A percentile compares a stretch with the other conserved stretches of the same genome.
These are phyloP conservation scores for Dasysyrphus albostriatus DNA, from an alignment of 2,888 invertebrate species.

Conservation along the genomic window DNA sequence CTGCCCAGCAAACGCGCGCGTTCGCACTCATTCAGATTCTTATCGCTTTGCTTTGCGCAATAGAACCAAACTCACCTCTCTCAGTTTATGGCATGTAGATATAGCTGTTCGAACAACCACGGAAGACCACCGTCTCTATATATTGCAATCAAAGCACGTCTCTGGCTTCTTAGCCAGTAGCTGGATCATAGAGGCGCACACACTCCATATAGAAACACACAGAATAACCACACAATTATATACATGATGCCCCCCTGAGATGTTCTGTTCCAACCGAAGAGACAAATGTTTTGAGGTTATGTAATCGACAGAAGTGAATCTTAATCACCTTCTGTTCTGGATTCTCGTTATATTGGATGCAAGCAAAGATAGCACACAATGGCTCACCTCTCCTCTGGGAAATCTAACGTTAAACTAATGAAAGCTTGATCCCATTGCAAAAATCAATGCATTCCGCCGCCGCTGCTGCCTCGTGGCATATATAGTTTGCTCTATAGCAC, in stretches of 20 bases:
- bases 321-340: conserved; percentile 72
- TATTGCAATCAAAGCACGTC: conserved; percentile 39
- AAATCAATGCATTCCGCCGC: not conserved
- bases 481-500: not conserved
- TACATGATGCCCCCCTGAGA: not conserved
- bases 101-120: conserved; percentile 2
- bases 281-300: conserved; percentile 72
- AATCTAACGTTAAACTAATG: conserved; percentile 52
- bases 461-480: not conserved
- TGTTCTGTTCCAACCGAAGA: conserved; percentile 36
- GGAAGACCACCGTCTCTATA: conserved; percentile 3
- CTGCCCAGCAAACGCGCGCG: not conserved
- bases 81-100: conserved; percentile 22
- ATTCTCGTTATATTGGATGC: conserved; percentile 34
- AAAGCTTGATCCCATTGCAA: conserved; percentile 45
- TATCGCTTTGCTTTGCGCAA: conserved; percentile 17
- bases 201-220: not conserved
- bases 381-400: conserved; percentile 33
- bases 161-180: conserved; percentile 25
- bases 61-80: conserved; percentile 19
- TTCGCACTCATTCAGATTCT: conserved; percentile 39
- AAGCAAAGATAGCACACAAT: conserved; percentile 25
- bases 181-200: conserved; percentile 1
- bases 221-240: not conserved
- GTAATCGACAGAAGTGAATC: conserved; percentile 73